Conservation (phyloP, 2,113 vertebrate genomes). For the Neomonachus schauinslandi region DNA sequence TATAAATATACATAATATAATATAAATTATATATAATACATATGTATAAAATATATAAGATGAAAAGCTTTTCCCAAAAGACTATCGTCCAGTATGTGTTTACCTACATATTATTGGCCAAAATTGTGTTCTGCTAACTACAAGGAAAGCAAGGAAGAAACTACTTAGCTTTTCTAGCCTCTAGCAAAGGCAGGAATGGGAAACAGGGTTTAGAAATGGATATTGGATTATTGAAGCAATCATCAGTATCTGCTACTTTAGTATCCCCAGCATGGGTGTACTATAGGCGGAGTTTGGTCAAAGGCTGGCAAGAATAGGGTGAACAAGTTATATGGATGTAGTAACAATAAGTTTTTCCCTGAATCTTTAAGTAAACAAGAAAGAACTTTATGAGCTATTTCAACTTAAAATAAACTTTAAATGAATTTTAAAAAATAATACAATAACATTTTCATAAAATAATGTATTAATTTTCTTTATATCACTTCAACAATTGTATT, state of each 20-base stretch:
- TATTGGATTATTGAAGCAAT: not conserved
- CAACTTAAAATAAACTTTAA: slow-evolving; percentile 8
- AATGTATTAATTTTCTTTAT: slow-evolving; percentile 25
- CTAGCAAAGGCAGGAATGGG: not conserved
- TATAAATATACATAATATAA: not conserved
- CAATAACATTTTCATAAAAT: not conserved
- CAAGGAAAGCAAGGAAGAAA: not conserved
- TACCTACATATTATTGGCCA: not conserved
- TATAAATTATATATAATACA: too few species aligned
- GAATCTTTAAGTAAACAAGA: not conserved
- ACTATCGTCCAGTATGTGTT: not conserved
- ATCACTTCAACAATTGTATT: not conserved
- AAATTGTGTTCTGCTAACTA: not conserved
- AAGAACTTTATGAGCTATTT: not conserved
- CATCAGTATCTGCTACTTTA: not conserved
- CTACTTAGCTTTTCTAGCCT: not conserved
- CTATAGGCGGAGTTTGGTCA: not conserved
- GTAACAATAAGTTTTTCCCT: not conserved
- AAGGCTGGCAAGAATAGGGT: not conserved
- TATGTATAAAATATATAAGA: not conserved
- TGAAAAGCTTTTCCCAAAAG: not conserved
- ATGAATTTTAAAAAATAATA: slow-evolving; percentile 15
- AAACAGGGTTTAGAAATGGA: not conserved
- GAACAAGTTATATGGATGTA: not conserved
- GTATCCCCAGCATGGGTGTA: not conserved